phyloP scores from a whole-genome alignment of 2,888 invertebrate genomes.

The Acanthopleura granulata region DNA sequence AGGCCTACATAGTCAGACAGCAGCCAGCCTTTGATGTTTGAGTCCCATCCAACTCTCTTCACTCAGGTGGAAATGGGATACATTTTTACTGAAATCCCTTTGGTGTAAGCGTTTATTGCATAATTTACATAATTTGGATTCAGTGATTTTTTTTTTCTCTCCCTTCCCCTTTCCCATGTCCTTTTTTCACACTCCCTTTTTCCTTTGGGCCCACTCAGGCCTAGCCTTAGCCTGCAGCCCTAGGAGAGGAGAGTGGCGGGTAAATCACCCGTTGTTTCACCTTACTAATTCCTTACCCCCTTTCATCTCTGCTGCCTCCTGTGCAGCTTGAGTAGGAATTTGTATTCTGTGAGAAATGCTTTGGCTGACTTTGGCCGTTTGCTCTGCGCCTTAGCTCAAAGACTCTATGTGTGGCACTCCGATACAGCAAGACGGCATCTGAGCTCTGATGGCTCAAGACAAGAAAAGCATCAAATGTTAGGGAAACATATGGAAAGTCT shows the following conservation, averaged over 20 bases:
- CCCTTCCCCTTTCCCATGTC: background rate
- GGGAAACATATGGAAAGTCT: background rate
- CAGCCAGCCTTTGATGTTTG: conserved; percentile 4
- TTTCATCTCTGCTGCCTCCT: background rate
- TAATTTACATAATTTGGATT: background rate
- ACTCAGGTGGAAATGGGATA: background rate
- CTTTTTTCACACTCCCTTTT: background rate
- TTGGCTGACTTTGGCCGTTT: conserved; percentile 12
- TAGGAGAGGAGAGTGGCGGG: background rate
- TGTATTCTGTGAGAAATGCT: conserved; percentile 18
- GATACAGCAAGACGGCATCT: background rate
- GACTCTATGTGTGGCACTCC: conserved; percentile 11
- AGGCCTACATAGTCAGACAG: background rate
- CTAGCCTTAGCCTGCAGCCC: too few species aligned
- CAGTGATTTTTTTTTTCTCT: background rate
- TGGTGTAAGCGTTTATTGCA: conserved; percentile 1
- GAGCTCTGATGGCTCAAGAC: background rate
- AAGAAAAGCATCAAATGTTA: conserved; percentile 1
- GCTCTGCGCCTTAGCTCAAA: background rate
- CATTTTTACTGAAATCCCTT: too few species aligned
- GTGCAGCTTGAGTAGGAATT: conserved; percentile 5
- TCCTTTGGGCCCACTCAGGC: too few species aligned
- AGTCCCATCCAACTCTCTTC: background rate
- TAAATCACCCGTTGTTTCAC: background rate
- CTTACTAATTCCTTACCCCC: background rate